Evolutionary conservation across 2,797 vertebrate species (phyloP).

Genomic region (Mormyrus hasselquistii): DNA sequence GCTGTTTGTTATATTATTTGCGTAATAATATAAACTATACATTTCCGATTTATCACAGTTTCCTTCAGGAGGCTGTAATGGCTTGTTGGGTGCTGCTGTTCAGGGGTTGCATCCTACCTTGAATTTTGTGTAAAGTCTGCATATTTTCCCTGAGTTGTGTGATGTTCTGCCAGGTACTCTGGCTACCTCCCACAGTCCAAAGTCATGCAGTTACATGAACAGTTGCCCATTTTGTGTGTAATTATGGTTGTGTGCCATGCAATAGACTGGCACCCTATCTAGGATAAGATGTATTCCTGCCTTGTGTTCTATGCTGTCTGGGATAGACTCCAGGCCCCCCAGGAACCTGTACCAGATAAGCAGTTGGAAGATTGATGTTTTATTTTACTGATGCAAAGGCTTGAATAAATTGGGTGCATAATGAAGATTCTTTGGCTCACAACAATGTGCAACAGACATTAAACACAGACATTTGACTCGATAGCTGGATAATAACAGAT

Average conservation of each 20-base stretch:
- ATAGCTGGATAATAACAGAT: neutral
- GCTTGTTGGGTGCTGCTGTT: neutral
- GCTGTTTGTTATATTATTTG: neutral
- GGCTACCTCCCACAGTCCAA: neutral
- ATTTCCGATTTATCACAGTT: neutral
- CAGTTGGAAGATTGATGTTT: constrained; percentile 7
- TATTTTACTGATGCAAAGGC: neutral
- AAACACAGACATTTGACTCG: neutral
- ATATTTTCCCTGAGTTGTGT: neutral
- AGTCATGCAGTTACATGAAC: neutral
- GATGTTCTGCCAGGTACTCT: neutral
- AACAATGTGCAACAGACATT: neutral
- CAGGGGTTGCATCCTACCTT: neutral
- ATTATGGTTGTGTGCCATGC: neutral
- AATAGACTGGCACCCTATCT: neutral
- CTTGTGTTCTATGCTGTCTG: neutral
- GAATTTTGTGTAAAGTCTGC: neutral
- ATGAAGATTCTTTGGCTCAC: constrained; percentile 4
- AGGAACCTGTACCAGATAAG: neutral
- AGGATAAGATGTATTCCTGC: neutral
- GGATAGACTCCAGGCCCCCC: neutral
- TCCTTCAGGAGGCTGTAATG: neutral
- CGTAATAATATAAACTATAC: neutral
- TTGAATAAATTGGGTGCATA: neutral
- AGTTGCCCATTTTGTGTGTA: neutral